A percentile compares a stretch with the other conserved stretches of the same genome.
These are phyloP conservation scores for Alces alces DNA, from an alignment of 2,113 vertebrate species.

Conservation along the genomic window DNA sequence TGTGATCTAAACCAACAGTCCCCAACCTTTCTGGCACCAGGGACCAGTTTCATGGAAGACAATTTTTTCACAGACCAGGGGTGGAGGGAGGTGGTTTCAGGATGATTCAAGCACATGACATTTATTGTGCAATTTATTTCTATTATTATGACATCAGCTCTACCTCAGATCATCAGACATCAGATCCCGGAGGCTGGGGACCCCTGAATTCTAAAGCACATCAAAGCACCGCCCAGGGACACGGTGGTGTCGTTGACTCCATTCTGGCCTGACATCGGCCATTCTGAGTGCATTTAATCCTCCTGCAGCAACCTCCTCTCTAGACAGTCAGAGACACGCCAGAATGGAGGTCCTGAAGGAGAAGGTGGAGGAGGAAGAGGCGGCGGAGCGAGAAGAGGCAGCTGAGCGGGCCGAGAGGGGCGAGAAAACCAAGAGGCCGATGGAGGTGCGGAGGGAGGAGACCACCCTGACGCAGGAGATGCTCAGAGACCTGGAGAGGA, in stretches of 20 bases:
- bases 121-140: background rate
- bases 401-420: background rate
- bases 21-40: background rate
- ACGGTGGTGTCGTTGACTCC: background rate
- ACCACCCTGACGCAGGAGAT: background rate
- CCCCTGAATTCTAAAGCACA: background rate
- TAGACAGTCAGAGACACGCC: background rate
- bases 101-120: background rate
- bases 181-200: background rate
- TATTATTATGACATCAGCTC: background rate
- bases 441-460: background rate
- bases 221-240: background rate
- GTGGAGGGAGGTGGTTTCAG: background rate
- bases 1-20: background rate
- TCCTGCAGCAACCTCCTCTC: background rate
- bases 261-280: too few relatives aligned
- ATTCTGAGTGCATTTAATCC: background rate
- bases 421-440: fast-evolving
- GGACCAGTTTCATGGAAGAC: background rate
- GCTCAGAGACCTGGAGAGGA: background rate
- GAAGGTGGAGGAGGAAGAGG: slow-evolving; percentile 64
- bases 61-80: background rate
- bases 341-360: slow-evolving; percentile 70
- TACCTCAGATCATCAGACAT: background rate
- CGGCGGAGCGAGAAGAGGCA: background rate